Evolutionary conservation across 2,888 invertebrate genomes (phyloP), one percentile per base, ranked within the genome.

Genomic region (Coenonympha arcania): DNA sequence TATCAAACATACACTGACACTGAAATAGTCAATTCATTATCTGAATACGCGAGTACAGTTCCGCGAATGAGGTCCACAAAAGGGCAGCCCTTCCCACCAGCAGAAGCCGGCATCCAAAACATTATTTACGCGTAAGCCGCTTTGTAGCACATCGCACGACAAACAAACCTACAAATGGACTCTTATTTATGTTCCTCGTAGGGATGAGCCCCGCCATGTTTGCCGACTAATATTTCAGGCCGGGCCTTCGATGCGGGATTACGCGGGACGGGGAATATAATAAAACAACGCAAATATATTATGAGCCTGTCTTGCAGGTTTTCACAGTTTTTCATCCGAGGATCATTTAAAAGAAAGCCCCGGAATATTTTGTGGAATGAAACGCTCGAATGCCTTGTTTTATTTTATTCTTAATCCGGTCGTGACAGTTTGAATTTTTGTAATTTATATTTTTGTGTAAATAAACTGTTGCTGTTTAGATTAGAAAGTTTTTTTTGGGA

Each of bases 131-230:
- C 46, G 43, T 56, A 54, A 59, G 58, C 59, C 51, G 48, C 51
- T 44, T 48, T 39, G 48, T 50, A 50, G 53, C 55, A 56, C 43
- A 40, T 55, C 44, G 52, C 52, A 34, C 48, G 45, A 54, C 56
- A 50, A 48, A 59, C 59, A 56, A 44, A 56, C 56, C 30, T 53
- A 59, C 58, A 52, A 55, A 59, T 58, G 50, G 48, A 56, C 54
- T 59, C 46, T 49, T 50, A 54, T 53, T 24, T 24, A 54, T 50
- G 45, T 51, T 42, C 44, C 50, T 31, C 43, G 54, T 43, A 56
- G 56, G 59, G 56, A 56, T 55, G 50, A 58, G 44, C 46, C 56
- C 54, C 52, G 48, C 42, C 52, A 31, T 55, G 48, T 54, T 59
- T 56, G 58, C 48, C 50, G 53, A 44, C 55, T 56, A 59, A 59